These are phyloP conservation scores for Beroe forskalii DNA, from an alignment of 37 sponge, comb jelly and placozoan species.

Conservation along the genomic window DNA sequence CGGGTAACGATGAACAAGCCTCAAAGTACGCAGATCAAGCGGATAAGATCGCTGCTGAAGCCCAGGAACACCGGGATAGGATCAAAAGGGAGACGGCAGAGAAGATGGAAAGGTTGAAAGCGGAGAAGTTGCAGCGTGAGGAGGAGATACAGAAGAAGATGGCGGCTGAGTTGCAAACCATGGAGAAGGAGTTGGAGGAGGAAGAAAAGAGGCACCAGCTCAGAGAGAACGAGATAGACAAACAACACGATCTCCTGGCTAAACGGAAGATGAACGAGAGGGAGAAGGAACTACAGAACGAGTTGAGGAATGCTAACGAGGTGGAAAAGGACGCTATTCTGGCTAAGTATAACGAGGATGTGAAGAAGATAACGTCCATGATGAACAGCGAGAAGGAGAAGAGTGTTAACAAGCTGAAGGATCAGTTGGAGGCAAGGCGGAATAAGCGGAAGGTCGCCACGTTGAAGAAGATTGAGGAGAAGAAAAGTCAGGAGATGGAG, in stretches of 20 bases:
- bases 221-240: slow-evolving; percentile 1
- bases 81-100: neutral
- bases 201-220: slow-evolving; percentile 10
- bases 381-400: slow-evolving; percentile 21
- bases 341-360: slow-evolving; percentile 6
- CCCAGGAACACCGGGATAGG: slow-evolving; percentile 11
- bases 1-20: neutral
- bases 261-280: neutral
- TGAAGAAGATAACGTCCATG: neutral
- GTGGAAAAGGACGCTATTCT: slow-evolving; percentile 4
- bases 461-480: slow-evolving; percentile 13
- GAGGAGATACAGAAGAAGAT: slow-evolving; percentile 21
- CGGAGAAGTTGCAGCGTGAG: neutral
- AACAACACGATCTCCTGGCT: slow-evolving; percentile 23
- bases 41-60: neutral
- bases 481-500: neutral
- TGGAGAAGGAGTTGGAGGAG: slow-evolving; percentile 8
- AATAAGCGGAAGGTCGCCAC: neutral
- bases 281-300: slow-evolving; percentile 5
- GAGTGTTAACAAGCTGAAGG: slow-evolving; percentile 12
- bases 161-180: neutral
- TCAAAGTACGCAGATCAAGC: neutral
- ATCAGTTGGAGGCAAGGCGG: slow-evolving; percentile 32
- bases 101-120: slow-evolving; percentile 12
- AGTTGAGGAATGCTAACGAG: neutral